These are phyloP conservation scores for Drosophila lowei DNA, from an alignment of 1,140 invertebrate genomes.

Conservation along the genomic window DNA sequence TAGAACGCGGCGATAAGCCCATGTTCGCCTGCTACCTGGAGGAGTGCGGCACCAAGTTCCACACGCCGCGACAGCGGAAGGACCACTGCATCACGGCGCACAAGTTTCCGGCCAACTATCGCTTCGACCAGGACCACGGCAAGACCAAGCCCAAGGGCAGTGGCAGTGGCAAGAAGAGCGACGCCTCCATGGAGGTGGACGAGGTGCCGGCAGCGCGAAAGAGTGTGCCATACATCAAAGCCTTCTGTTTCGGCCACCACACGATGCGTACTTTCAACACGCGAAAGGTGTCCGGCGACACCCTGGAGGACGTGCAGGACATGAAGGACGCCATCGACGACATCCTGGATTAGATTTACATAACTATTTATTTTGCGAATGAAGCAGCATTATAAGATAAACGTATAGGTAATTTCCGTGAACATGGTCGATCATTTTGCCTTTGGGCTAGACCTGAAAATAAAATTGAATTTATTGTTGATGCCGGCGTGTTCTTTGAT, in stretches of 20 bases:
- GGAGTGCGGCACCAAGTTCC: slow-evolving; percentile 86
- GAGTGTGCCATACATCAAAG: slow-evolving; percentile 34
- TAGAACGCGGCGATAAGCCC: slow-evolving; percentile 85
- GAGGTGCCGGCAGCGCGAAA: neutral
- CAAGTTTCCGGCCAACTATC: slow-evolving; percentile 87
- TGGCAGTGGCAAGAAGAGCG: neutral
- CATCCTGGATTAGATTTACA: slow-evolving; percentile 47
- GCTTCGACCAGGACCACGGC: slow-evolving; percentile 83
- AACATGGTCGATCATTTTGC: slow-evolving; percentile 64
- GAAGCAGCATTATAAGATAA: slow-evolving; percentile 48
- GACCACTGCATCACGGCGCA: slow-evolving; percentile 86
- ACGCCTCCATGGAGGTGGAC: slow-evolving; percentile 56
- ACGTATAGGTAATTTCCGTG: slow-evolving; percentile 43
- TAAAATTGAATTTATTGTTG: slow-evolving; percentile 32
- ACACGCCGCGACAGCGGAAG: slow-evolving; percentile 84
- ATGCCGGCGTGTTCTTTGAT: neutral
- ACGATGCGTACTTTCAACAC: slow-evolving; percentile 49
- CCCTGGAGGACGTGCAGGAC: slow-evolving; percentile 42
- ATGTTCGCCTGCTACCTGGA: slow-evolving; percentile 87
- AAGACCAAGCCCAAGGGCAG: slow-evolving; percentile 31
- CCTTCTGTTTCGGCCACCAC: slow-evolving; percentile 47
- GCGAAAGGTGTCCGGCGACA: slow-evolving; percentile 23
- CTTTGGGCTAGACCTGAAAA: slow-evolving; percentile 64
- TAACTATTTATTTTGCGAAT: slow-evolving; percentile 66
- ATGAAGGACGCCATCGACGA: slow-evolving; percentile 63